A percentile compares a stretch with the other conserved stretches of the same genome.
Evolutionary conservation across 1,140 invertebrate genomes (phyloP).

Genomic region (Bombus breviceps): DNA sequence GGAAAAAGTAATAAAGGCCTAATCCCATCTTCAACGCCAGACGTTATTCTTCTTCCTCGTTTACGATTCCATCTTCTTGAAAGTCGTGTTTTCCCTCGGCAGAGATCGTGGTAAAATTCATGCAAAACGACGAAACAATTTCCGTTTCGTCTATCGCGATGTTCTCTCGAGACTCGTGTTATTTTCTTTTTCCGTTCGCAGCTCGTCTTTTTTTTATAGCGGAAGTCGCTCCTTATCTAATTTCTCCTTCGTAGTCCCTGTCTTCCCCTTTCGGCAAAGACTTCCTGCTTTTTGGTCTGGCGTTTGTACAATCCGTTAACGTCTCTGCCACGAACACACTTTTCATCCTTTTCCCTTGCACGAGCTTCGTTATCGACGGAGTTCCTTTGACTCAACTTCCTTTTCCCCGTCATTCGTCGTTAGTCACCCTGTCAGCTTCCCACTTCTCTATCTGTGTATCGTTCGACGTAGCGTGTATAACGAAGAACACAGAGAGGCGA

Average conservation of each 20-base stretch:
- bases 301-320: conserved; percentile 30
- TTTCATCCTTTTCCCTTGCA: neutral
- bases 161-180: conserved; percentile 24
- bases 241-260: neutral
- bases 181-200: conserved; percentile 33
- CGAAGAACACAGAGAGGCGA: neutral
- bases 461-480: neutral
- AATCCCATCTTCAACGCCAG: conserved; percentile 55
- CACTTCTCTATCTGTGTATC: neutral
- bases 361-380: conserved; percentile 16
- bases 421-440: neutral
- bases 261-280: neutral
- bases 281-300: neutral
- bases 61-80: conserved; percentile 14
- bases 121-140: conserved; percentile 42
- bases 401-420: neutral
- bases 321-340: neutral
- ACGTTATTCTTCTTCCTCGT: conserved; percentile 43
- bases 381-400: neutral
- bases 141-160: conserved; percentile 31
- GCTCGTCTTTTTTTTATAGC: neutral
- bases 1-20: conserved; percentile 51
- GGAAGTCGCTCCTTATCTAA: conserved; percentile 44
- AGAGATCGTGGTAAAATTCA: conserved; percentile 38
- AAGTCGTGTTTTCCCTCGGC: conserved; percentile 22